Evolutionary conservation across 2,113 vertebrate species (phyloP).

Genomic region (Haemorhous mexicanus): DNA sequence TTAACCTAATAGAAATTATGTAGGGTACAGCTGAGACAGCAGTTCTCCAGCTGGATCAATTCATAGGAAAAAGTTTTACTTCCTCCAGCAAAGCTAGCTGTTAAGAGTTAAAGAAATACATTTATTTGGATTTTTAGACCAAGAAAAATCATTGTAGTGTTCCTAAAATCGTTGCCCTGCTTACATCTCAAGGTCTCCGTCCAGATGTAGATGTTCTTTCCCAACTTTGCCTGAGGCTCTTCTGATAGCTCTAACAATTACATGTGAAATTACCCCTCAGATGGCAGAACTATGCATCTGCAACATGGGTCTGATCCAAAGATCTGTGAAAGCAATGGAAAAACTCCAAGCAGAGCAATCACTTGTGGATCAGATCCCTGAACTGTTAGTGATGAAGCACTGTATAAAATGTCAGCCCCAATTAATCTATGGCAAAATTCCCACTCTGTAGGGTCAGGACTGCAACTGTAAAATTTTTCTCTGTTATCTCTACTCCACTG

Average conservation of each 20-base stretch:
- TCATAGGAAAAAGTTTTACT: neutral
- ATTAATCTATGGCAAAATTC: constrained; percentile 44
- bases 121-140: neutral
- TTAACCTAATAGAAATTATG: neutral
- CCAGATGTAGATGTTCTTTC: neutral
- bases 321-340: neutral
- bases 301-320: constrained; percentile 1
- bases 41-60: neutral
- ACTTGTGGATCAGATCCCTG: neutral
- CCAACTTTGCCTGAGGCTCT: neutral
- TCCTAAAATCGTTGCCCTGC: neutral
- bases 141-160: neutral
- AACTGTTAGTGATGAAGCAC: constrained; percentile 1
- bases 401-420: neutral
- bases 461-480: neutral
- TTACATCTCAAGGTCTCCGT: neutral
- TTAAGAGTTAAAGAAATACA: neutral
- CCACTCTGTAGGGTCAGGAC: neutral
- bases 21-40: neutral
- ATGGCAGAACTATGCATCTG: neutral
- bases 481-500: neutral
- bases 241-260: neutral
- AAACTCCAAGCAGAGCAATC: neutral
- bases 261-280: neutral
- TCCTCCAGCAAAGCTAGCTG: neutral